A percentile compares a stretch with the other conserved stretches of the same genome.
Conservation (phyloP, 2,888 invertebrate genomes). For the Pyrrhosoma nymphula region DNA sequence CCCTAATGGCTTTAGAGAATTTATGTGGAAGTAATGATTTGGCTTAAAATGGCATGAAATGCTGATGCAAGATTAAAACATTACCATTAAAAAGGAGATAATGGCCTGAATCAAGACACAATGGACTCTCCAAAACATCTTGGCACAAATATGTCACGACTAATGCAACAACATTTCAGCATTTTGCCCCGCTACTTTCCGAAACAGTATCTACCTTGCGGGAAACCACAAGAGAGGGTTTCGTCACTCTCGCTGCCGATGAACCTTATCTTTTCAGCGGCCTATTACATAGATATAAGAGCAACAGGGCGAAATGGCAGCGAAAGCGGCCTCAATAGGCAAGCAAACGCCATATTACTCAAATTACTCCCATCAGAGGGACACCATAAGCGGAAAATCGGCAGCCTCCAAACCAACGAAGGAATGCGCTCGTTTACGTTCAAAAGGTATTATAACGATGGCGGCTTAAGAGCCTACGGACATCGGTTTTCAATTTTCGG, state of each 20-base stretch:
- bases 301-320: background rate
- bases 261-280: background rate
- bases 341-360: background rate
- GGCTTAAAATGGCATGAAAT: no score
- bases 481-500: background rate
- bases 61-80: no score
- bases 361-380: background rate
- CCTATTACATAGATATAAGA: background rate
- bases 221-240: background rate
- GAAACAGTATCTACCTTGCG: background rate
- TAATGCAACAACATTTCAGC: background rate
- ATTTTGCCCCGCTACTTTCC: background rate
- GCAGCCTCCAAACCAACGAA: background rate
- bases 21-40: no score
- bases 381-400: background rate
- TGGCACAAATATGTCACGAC: no score
- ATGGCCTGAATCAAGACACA: no score
- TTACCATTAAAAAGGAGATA: no score
- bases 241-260: background rate
- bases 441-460: background rate
- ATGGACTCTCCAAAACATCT: no score
- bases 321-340: slow-evolving; percentile 16
- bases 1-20: no score
- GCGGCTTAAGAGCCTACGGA: background rate
- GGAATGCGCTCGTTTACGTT: background rate